Percentiles rank a stretch among this genome's conserved stretches.
Conservation (phyloP, 2,888 invertebrate genomes). For the Rutpela maculata region DNA sequence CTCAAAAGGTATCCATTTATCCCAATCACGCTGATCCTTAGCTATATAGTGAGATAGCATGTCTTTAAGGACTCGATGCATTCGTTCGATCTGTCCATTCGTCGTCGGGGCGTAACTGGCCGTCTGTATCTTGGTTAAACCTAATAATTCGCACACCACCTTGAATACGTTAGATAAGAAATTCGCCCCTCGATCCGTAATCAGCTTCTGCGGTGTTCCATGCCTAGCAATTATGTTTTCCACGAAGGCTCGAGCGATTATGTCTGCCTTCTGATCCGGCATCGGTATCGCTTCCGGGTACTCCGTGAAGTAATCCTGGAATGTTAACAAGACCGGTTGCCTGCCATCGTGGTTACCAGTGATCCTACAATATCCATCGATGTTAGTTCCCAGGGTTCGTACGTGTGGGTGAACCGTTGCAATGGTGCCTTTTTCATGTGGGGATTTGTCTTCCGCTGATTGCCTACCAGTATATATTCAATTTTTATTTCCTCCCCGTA, state of each 20-base stretch:
- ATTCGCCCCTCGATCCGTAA: not conserved
- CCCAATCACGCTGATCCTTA: too few species aligned
- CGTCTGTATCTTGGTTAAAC: not conserved
- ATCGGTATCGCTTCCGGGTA: too few species aligned
- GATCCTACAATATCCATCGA: slow-evolving; percentile 58
- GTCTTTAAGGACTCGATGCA: not conserved
- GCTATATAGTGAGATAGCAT: too few species aligned
- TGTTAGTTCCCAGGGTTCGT: slow-evolving; percentile 20
- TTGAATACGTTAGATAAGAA: not conserved
- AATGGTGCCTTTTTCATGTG: slow-evolving; percentile 45
- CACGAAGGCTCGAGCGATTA: slow-evolving; percentile 54
- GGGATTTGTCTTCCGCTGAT: slow-evolving; percentile 56
- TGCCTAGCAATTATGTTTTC: slow-evolving; percentile 55
- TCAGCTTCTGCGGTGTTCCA: slow-evolving; percentile 52
- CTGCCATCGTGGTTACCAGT: slow-evolving; percentile 42
- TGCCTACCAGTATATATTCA: too few species aligned
- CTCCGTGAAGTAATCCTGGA: slow-evolving; percentile 55
- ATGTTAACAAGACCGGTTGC: slow-evolving; percentile 58
- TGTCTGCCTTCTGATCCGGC: slow-evolving; percentile 55
- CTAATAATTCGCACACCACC: not conserved
- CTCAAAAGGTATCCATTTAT: too few species aligned
- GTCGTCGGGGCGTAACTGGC: slow-evolving; percentile 2
- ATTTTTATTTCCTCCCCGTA: too few species aligned
- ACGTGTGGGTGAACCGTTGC: not conserved
- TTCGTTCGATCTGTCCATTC: slow-evolving; percentile 1